These are phyloP conservation scores for Dipodomys ordii DNA, from an alignment of 2,113 vertebrate species.

Conservation along the genomic window DNA sequence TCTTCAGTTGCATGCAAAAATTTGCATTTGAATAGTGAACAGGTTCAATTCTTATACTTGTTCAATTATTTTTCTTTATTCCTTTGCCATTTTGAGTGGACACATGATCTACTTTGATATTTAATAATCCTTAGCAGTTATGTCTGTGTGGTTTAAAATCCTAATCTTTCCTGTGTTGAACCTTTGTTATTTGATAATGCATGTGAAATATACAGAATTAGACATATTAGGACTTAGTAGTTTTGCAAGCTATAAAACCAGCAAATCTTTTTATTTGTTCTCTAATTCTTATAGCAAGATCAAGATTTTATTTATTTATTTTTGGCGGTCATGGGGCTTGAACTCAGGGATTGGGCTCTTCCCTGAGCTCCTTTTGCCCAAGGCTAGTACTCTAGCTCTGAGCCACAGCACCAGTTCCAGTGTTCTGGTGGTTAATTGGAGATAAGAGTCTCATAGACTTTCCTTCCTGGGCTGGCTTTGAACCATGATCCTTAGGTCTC, in stretches of 20 bases:
- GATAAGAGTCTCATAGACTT: too few relatives aligned
- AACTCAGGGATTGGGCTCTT: too few relatives aligned
- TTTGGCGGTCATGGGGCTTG: too few relatives aligned
- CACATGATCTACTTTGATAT: constrained; percentile 85
- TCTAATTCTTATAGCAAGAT: neutral
- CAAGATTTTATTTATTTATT: too few relatives aligned
- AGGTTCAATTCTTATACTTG: constrained; percentile 72
- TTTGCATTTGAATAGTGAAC: constrained; percentile 75
- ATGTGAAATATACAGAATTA: constrained; percentile 80
- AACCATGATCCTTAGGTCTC: too few relatives aligned
- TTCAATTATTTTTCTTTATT: constrained; percentile 65
- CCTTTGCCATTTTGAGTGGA: constrained; percentile 72
- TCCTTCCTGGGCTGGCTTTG: too few relatives aligned
- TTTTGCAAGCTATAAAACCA: constrained; percentile 80
- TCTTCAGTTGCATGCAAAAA: constrained; percentile 76
- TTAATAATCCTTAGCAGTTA: constrained; percentile 81
- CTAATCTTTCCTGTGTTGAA: constrained; percentile 78
- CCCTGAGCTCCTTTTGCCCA: too few relatives aligned
- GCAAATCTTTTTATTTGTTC: neutral
- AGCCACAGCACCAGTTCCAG: too few relatives aligned
- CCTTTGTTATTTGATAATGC: constrained; percentile 80
- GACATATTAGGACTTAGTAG: constrained; percentile 80
- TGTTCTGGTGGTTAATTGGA: too few relatives aligned
- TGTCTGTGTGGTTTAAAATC: constrained; percentile 72
- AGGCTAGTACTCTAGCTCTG: too few relatives aligned